phyloP scores from a whole-genome alignment of 2,797 vertebrate species.

The Leptodactylus fallax region DNA sequence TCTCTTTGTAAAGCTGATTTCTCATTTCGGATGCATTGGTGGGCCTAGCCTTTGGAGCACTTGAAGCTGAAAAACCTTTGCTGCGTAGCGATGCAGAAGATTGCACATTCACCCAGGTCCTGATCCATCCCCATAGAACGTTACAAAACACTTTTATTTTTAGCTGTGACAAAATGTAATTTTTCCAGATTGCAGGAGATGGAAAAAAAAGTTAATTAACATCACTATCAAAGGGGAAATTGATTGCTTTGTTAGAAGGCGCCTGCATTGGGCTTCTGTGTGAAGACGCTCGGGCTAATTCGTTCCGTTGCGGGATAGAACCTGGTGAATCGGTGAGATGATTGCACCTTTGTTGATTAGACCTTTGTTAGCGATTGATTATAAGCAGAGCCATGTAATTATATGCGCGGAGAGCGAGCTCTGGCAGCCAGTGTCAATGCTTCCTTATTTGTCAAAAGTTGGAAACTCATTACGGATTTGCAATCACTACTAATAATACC shows the following conservation, averaged over 20 bases:
- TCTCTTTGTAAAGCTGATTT: too few relatives aligned
- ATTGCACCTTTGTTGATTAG: slow-evolving; percentile 56
- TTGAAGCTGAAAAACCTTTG: neutral
- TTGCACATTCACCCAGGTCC: neutral
- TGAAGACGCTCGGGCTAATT: slow-evolving; percentile 1
- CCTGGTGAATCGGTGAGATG: neutral
- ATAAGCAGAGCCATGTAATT: slow-evolving; percentile 7
- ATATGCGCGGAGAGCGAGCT: neutral
- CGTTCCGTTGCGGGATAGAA: neutral
- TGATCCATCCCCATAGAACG: neutral
- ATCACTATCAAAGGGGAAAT: slow-evolving; percentile 11
- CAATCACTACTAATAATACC: neutral
- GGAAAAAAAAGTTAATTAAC: slow-evolving; percentile 43
- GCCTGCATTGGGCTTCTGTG: neutral
- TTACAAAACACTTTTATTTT: slow-evolving; percentile 38
- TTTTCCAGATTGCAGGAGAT: slow-evolving; percentile 20
- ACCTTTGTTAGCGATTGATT: slow-evolving; percentile 53
- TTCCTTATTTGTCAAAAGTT: neutral
- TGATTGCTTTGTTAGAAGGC: slow-evolving; percentile 33
- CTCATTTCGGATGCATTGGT: neutral
- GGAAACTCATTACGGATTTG: neutral
- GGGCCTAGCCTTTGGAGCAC: neutral
- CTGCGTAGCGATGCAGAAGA: neutral
- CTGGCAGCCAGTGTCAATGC: slow-evolving; percentile 7
- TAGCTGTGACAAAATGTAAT: slow-evolving; percentile 18